phyloP scores from a whole-genome alignment of 1,140 invertebrate genomes.

The Oncopodura yosiiana region DNA sequence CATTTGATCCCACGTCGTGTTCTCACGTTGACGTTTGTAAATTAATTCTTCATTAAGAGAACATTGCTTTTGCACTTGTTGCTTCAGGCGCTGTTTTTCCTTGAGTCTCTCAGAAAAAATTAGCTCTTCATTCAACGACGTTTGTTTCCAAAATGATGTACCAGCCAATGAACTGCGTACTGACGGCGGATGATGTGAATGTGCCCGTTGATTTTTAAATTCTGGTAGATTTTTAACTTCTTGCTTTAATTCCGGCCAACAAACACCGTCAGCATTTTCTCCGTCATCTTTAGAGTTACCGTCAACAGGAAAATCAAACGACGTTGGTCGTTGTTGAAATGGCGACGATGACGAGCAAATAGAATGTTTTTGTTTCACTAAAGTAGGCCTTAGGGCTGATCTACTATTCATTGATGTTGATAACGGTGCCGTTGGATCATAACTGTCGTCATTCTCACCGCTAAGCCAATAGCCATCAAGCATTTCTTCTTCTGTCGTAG shows the following conservation, averaged over 20 bases:
- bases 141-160: constrained; percentile 59
- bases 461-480: neutral
- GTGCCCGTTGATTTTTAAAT: constrained; percentile 42
- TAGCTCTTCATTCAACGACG: constrained; percentile 76
- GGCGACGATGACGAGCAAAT: constrained; percentile 54
- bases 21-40: constrained; percentile 47
- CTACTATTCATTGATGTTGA: neutral
- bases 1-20: constrained; percentile 48
- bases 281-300: neutral
- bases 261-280: neutral
- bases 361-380: constrained; percentile 71
- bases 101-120: constrained; percentile 67
- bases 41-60: constrained; percentile 78
- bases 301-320: no score
- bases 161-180: constrained; percentile 38
- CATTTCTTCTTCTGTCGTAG: constrained; percentile 27
- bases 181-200: constrained; percentile 40
- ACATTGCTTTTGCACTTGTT: constrained; percentile 77
- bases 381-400: constrained; percentile 43
- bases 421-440: neutral
- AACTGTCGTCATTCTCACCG: neutral
- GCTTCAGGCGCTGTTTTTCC: constrained; percentile 71
- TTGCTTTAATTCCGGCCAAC: constrained; percentile 25
- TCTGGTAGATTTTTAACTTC: constrained; percentile 26
- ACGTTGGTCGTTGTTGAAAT: neutral